Evolutionary conservation across 1,140 invertebrate genomes (phyloP), one percentile per base, ranked within the genome.

Genomic region (Oppia nitens): DNA sequence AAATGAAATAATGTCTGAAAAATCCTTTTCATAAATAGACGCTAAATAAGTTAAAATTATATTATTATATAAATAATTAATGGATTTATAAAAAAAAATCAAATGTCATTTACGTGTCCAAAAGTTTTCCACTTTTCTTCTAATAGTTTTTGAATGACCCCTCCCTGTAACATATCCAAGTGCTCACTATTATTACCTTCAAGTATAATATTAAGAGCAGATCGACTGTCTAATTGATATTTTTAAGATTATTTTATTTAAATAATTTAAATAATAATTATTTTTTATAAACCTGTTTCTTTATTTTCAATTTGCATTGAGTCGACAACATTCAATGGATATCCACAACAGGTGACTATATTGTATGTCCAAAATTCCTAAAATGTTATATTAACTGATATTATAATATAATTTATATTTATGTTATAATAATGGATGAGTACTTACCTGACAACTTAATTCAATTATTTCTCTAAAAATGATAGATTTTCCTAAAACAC

Each of bases 71-170:
- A 26, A 27, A 27, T 27, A 53, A 50, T 14, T 57, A 60, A 54
- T 54, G 47, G 47, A 53, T 14, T 28, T n/a, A n/a, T n/a, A n/a
- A n/a, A n/a, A 49, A 45, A 23, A 51, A 59, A 9, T 48, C 23
- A 61, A 3, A 2, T 1, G 55, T n/a, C 55, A 70, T 67, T 75
- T 78, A 92, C 89, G 72, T 84, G 80, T 28, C 91, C 95, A 78
- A 95, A 98, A 2, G 91, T 94, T 72, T 97, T 97, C 95, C 95
- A 98, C 74, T 98, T 98, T 74, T 98, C 94, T 74, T 96, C 92
- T 17, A 98, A 76, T 52, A 98, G 73, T 67, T 91, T 80, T 70
- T 96, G 88, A 70, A 98, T 96, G 53, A 98, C 96, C 40, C 94
- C 93, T 51, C 91, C 92, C 67, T 97, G 92, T 62, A 98, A 75